Evolutionary conservation across 1,140 invertebrate genomes (phyloP).

Genomic region (Pentalonia nigronervosa): DNA sequence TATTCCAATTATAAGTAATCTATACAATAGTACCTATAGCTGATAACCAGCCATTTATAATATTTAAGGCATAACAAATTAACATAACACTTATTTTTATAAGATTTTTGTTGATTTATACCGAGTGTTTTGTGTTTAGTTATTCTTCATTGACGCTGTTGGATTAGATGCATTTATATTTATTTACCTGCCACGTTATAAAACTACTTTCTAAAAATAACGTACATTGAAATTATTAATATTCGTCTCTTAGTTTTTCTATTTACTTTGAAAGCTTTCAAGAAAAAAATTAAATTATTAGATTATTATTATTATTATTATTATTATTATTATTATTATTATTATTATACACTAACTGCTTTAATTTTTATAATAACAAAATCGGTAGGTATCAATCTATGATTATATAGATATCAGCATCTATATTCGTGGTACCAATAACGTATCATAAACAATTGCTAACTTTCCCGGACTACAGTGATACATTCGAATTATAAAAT

Average conservation of each 20-base stretch:
- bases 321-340: neutral
- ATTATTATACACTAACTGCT: neutral
- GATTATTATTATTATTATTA: neutral
- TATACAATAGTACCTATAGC: neutral
- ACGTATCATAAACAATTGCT: no score
- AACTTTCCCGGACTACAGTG: no score
- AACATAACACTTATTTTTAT: neutral
- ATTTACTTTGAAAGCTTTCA: neutral
- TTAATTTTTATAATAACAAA: neutral
- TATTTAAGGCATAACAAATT: neutral
- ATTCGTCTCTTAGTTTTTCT: neutral
- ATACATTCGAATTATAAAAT: no score
- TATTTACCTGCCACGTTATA: neutral
- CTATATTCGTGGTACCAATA: no score
- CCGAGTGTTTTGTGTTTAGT: neutral
- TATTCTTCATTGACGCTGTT: neutral
- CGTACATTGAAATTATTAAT: neutral
- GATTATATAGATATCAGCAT: no score
- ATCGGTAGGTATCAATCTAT: no score
- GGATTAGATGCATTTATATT: neutral
- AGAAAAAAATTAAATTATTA: neutral
- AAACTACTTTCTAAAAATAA: slow-evolving; percentile 5
- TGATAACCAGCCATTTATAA: neutral
- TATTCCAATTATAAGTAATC: neutral
- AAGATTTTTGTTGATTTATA: neutral